phyloP scores from a whole-genome alignment of 2,797 vertebrate species.

The Tapera naevia region DNA sequence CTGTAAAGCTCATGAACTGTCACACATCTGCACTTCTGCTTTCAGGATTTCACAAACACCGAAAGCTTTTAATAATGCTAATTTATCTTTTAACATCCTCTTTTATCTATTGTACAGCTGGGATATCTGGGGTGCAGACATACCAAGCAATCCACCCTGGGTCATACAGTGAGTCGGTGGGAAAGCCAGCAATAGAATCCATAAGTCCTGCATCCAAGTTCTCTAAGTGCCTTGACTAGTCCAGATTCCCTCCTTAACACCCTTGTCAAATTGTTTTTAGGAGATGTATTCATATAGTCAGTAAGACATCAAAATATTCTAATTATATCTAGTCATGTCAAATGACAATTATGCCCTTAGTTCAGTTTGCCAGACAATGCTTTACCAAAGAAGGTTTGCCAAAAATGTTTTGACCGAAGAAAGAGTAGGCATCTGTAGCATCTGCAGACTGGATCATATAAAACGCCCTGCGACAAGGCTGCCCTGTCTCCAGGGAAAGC shows the following conservation, averaged over 20 bases:
- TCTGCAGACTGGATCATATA: conserved; percentile 75
- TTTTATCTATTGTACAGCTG: conserved; percentile 10
- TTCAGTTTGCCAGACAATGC: conserved; percentile 76
- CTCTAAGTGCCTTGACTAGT: conserved; percentile 56
- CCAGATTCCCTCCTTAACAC: conserved; percentile 63
- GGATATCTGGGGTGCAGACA: neutral
- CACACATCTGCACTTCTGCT: neutral
- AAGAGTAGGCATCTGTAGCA: conserved; percentile 76
- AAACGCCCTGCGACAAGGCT: conserved; percentile 57
- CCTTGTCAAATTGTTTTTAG: conserved; percentile 76
- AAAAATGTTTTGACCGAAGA: conserved; percentile 80
- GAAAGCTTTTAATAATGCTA: neutral
- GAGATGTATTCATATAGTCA: conserved; percentile 77
- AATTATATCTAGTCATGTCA: conserved; percentile 82
- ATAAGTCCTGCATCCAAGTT: conserved; percentile 55
- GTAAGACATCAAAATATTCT: conserved; percentile 81
- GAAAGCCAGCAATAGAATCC: conserved; percentile 43
- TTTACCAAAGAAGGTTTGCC: conserved; percentile 72
- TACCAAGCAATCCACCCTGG: conserved; percentile 41
- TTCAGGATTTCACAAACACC: neutral
- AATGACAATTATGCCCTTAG: conserved; percentile 79
- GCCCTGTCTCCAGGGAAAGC: conserved; percentile 71
- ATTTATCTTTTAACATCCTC: neutral
- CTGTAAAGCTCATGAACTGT: neutral
- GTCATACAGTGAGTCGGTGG: conserved; percentile 11